Conservation (phyloP, 2,113 vertebrate genomes). For the Sinocyclocheilus anshuiensis region DNA sequence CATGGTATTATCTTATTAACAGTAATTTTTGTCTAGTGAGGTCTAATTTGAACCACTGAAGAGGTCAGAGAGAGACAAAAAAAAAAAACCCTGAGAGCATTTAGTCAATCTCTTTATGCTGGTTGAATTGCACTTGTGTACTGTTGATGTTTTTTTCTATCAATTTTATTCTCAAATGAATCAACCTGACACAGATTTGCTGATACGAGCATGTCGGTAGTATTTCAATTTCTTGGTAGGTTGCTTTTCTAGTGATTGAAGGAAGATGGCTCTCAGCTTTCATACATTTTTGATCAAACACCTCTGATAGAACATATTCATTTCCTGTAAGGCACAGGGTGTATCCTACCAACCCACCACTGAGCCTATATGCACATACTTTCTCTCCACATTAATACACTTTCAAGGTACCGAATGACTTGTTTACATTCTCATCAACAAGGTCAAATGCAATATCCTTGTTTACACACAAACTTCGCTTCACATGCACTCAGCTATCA, state of each 20-base stretch:
- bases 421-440: conserved; percentile 8
- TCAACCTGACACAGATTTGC: background rate
- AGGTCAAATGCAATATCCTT: conserved; percentile 4
- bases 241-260: conserved; percentile 41
- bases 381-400: background rate
- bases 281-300: conserved; percentile 59
- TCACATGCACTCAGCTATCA: background rate
- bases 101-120: background rate
- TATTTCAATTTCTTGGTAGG: conserved; percentile 8
- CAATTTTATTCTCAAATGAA: conserved; percentile 30
- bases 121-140: background rate
- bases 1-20: too few species aligned
- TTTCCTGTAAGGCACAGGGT: conserved; percentile 17
- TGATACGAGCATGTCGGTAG: conserved; percentile 17
- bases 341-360: background rate
- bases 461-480: background rate
- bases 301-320: conserved; percentile 48
- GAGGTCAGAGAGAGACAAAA: background rate
- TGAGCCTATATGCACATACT: background rate
- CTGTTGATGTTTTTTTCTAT: conserved; percentile 10
- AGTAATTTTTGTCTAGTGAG: background rate
- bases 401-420: background rate
- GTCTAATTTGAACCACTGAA: background rate
- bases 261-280: conserved; percentile 50
- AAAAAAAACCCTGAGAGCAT: background rate